phyloP scores from a whole-genome alignment of 1,140 invertebrate species.

The Drosophila lini region DNA sequence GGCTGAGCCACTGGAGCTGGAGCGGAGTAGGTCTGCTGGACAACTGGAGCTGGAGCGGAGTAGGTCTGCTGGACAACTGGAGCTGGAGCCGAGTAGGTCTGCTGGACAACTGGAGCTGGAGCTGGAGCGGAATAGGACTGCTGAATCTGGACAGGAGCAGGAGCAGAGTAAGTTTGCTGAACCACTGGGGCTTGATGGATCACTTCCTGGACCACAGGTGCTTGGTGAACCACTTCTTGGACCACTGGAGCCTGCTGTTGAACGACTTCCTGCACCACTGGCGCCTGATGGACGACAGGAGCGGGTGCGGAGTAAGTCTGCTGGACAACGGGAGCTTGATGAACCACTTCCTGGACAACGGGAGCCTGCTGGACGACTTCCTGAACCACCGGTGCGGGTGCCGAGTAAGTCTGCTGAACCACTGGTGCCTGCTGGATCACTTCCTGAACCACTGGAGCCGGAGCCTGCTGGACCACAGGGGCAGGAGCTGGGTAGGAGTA shows the following conservation, averaged over 20 bases:
- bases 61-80: slow-evolving; percentile 16
- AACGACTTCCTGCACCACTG: slow-evolving; percentile 36
- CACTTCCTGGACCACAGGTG: slow-evolving; percentile 3
- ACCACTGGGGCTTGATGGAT: slow-evolving; percentile 7
- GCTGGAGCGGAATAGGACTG: slow-evolving; percentile 11
- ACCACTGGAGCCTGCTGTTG: slow-evolving; percentile 43
- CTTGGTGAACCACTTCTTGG: slow-evolving; percentile 6
- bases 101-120: slow-evolving; percentile 12
- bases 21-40: slow-evolving; percentile 10
- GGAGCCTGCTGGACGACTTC: slow-evolving; percentile 35
- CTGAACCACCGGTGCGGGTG: slow-evolving; percentile 35
- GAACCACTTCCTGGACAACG: slow-evolving; percentile 26
- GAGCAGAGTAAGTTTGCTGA: slow-evolving; percentile 19
- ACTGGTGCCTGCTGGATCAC: slow-evolving; percentile 19
- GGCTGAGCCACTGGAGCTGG: slow-evolving; percentile 43
- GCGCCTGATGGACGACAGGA: slow-evolving; percentile 26
- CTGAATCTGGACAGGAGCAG: slow-evolving; percentile 15
- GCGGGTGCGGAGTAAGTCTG: slow-evolving; percentile 16
- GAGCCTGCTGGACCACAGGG: slow-evolving; percentile 24
- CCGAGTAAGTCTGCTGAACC: slow-evolving; percentile 22
- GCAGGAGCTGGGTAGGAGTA: slow-evolving; percentile 15
- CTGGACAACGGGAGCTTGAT: slow-evolving; percentile 41
- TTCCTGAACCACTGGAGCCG: slow-evolving; percentile 15
- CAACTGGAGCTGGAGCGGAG: slow-evolving; percentile 19
- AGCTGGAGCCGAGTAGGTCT: slow-evolving; percentile 29